Conservation (phyloP, 2,113 vertebrate species). For the Laterallus jamaicensis region DNA sequence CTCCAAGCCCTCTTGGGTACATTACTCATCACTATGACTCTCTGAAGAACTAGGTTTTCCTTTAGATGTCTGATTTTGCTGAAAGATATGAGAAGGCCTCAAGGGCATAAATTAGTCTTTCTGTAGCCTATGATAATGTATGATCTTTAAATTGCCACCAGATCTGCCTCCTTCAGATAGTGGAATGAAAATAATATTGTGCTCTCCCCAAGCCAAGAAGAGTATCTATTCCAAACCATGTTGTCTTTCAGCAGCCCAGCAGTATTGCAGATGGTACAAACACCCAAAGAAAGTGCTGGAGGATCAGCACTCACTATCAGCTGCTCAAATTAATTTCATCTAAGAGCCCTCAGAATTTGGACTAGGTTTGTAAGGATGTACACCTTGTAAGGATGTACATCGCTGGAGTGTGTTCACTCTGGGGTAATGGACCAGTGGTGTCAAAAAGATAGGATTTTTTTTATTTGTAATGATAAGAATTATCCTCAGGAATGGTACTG, state of each 20-base stretch:
- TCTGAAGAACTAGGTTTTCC: slow-evolving; percentile 60
- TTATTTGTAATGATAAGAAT: neutral
- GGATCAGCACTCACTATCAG: neutral
- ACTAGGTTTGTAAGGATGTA: neutral
- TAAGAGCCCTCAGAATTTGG: neutral
- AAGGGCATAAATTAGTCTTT: slow-evolving; percentile 70
- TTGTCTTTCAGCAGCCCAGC: neutral
- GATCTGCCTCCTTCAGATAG: slow-evolving; percentile 39
- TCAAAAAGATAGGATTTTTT: neutral
- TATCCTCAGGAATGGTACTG: neutral
- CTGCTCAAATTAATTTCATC: neutral
- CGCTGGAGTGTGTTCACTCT: rapidly evolving
- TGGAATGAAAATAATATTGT: slow-evolving; percentile 3
- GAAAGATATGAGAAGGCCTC: slow-evolving; percentile 62
- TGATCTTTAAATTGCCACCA: slow-evolving; percentile 52
- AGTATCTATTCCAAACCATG: neutral
- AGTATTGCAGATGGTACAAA: neutral
- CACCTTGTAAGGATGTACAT: neutral
- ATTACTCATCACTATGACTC: slow-evolving; percentile 43
- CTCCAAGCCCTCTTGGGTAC: neutral
- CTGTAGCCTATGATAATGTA: slow-evolving; percentile 63
- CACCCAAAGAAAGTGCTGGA: neutral
- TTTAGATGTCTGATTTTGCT: slow-evolving; percentile 62
- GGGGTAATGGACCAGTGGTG: neutral
- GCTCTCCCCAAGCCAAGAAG: neutral